Evolutionary conservation across 2,797 vertebrate genomes (phyloP), one percentile per base, ranked within the genome.

Genomic region (Rachycentron canadum): DNA sequence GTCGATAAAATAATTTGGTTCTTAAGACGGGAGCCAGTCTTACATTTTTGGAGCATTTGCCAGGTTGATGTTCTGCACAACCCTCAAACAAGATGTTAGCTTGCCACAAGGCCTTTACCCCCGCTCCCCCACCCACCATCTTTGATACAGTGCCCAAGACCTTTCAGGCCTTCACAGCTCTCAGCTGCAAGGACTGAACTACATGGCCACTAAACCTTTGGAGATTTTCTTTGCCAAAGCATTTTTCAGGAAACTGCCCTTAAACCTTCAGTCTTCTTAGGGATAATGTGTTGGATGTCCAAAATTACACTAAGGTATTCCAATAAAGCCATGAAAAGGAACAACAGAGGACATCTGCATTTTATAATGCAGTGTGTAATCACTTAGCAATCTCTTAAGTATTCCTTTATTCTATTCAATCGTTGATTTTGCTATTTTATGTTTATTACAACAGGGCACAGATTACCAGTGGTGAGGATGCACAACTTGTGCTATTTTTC

Each of bases 101-200:
- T 19, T 67, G 62, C 80, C 73, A 78, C 23, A 71, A 52, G 19
- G 49, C 40, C 45, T 73, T 50, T 58, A n/a, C 21, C 68, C 59
- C 47, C 11, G n/a, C 23, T 23, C n/a, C n/a, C n/a, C n/a, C n/a
- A n/a, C n/a, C n/a, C n/a, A n/a, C n/a, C n/a, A 7, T 75, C 56
- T 76, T 60, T 86, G 71, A 84, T 58, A 67, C 21, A 43, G 38
- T 68, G 12, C 50, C 50, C 10, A 30, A 58, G 52, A 80, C 61
- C 71, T 79, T 74, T 70, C 21, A 28, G 53, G 72, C 57, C 53
- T 47, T 52, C 55, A 76, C 30, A 38, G 60, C 32, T 64, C 52
- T 78, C 36, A 66, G 50, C 43, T 38, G 38, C 23, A 40, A 61
- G 79, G 2, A 11, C 34, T 67, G 3, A 69, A 78, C n/a, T 45